phyloP scores from a whole-genome alignment of 1,140 invertebrate genomes.

The Euura saliciscinereae region DNA sequence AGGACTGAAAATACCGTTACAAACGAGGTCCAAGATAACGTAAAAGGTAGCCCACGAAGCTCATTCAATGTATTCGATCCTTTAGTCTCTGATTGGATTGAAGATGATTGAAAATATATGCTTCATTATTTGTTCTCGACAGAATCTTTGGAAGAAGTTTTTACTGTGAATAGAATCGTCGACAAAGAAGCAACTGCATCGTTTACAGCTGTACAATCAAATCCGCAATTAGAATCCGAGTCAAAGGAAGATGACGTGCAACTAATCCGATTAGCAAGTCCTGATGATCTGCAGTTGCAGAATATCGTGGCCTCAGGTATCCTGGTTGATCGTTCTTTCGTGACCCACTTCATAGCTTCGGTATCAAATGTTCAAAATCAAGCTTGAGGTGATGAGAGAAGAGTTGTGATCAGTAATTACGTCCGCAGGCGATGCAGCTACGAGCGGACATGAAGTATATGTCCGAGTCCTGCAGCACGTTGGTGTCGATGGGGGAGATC shows the following conservation, averaged over 20 bases:
- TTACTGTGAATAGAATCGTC: background rate
- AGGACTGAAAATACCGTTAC: conserved; percentile 10
- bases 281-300: conserved; percentile 25
- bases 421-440: background rate
- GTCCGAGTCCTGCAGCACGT: conserved; percentile 32
- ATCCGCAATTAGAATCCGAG: background rate
- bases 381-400: background rate
- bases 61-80: background rate
- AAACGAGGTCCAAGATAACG: background rate
- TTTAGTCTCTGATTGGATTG: background rate
- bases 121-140: background rate
- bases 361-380: background rate
- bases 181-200: background rate
- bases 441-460: conserved; percentile 19
- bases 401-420: background rate
- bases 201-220: background rate
- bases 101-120: too few relatives aligned
- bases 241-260: conserved; percentile 27
- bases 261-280: conserved; percentile 28
- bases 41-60: background rate
- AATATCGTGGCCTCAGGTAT: conserved; percentile 31
- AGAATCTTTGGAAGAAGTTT: background rate
- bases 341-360: too few relatives aligned
- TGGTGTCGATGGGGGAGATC: conserved; percentile 20
- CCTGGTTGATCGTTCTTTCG: background rate